phyloP scores from a whole-genome alignment of 1,140 invertebrate genomes.

The Anthonomus grandis region DNA sequence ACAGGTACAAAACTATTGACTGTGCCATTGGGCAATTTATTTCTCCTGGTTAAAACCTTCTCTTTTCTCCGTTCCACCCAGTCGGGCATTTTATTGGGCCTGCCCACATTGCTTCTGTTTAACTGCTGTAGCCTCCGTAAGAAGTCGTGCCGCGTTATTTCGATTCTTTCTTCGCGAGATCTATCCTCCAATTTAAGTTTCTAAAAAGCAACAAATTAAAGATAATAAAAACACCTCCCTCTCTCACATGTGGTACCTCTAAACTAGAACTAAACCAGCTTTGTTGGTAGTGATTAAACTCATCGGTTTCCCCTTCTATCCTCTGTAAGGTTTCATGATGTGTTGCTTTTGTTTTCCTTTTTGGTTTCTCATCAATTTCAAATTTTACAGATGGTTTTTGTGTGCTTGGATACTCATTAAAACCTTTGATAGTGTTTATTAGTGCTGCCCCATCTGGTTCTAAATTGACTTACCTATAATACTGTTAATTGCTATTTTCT shows the following conservation, averaged over 20 bases:
- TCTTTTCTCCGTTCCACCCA: constrained; percentile 12
- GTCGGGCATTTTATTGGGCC: constrained; percentile 31
- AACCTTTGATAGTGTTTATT: constrained; percentile 29
- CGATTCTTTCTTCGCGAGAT: constrained; percentile 45
- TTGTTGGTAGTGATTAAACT: constrained; percentile 46
- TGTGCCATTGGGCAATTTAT: neutral
- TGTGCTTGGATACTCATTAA: constrained; percentile 32
- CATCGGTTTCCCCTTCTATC: constrained; percentile 41
- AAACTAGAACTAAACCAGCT: constrained; percentile 47
- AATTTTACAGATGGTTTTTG: constrained; percentile 30
- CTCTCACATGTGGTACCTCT: constrained; percentile 29
- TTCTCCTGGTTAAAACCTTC: constrained; percentile 12
- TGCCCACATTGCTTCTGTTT: constrained; percentile 42
- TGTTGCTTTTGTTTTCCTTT: constrained; percentile 31
- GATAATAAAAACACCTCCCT: neutral
- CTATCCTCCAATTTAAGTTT: constrained; percentile 46
- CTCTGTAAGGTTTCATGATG: constrained; percentile 45
- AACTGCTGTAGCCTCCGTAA: constrained; percentile 43
- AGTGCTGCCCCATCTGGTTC: too few species aligned
- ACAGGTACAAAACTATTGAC: constrained; percentile 27
- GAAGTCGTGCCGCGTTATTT: constrained; percentile 47
- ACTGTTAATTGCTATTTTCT: constrained; percentile 41
- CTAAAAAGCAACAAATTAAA: constrained; percentile 19
- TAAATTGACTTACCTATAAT: constrained; percentile 43
- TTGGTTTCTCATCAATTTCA: constrained; percentile 28